Evolutionary conservation across 2,888 invertebrate species (phyloP), one percentile per base, ranked within the genome.

Genomic region (Temnothorax rugatulus): DNA sequence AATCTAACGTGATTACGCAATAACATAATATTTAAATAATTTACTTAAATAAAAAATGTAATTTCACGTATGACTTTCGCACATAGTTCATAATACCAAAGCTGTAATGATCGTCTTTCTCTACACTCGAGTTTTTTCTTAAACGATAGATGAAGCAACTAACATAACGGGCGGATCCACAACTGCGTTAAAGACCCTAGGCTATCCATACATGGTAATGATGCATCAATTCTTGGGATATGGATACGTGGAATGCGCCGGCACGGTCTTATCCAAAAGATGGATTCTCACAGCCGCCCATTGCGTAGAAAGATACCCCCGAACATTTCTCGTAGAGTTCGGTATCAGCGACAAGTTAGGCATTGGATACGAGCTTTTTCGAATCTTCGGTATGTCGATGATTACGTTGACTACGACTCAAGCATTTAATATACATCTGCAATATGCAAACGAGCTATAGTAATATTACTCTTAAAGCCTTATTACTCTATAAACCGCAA

Each of bases 241-340:
- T 0, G 86, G 88, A 25, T 25, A 82, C 18, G 29, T 77, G 0
- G 69, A 90, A 29, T 92, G 92, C 47, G 91, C 92, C 7, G 92
- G 92, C 15, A 87, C 92, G 2, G 90, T 92, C n/a, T 71, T 92
- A 18, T 89, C 91, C 0, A 52, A n/a, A 0, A 87, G 92, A 71
- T 92, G 92, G 92, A 85, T 92, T 1, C 83, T 92, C 1, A 92
- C 92, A 4, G 92, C 92, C 0, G 92, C 87, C 2, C 92, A 92
- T 44, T 92, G 92, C 47, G 59, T 90, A 5, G 71, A 25, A 2
- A 5, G 75, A 0, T 0, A 41, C 0, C 87, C 91, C 0, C 68
- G 4, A 0, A 64, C 21, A 61, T 92, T 91, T 64, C 38, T 91
- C 5, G 85, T 92, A 1, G 83, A 89, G 3, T 89, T 92, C 59